Percentiles rank a stretch among this genome's conserved stretches.
These are phyloP conservation scores for Emydura subglobosa DNA, from an alignment of 2,113 vertebrate species.

Conservation along the genomic window DNA sequence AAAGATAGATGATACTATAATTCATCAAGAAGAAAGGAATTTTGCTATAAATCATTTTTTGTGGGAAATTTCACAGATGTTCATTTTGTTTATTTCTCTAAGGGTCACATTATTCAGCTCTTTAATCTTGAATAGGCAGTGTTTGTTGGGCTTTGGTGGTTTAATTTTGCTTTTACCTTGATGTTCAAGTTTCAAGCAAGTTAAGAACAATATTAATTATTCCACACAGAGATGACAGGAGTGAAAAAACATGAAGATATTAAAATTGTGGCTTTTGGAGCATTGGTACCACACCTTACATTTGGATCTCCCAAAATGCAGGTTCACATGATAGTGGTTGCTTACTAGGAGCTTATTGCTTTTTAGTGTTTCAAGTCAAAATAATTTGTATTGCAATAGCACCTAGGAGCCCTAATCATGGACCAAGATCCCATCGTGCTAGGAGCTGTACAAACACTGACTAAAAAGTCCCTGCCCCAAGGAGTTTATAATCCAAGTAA, in stretches of 20 bases:
- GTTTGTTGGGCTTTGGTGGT: neutral
- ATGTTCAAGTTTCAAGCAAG: neutral
- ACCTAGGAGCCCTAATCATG: neutral
- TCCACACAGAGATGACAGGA: neutral
- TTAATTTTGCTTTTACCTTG: neutral
- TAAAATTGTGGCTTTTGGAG: neutral
- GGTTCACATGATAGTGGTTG: neutral
- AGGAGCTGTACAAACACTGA: neutral
- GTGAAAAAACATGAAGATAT: accelerated
- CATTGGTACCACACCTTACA: neutral
- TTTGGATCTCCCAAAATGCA: neutral
- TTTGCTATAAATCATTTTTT: neutral
- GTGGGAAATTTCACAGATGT: neutral
- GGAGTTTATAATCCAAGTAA: neutral
- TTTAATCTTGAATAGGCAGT: neutral
- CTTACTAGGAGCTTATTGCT: neutral
- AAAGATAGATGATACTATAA: neutral
- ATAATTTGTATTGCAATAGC: neutral
- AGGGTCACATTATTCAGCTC: neutral
- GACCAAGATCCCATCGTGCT: neutral
- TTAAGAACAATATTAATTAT: neutral
- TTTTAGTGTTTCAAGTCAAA: neutral
- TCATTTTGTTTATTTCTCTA: neutral
- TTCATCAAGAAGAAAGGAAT: neutral
- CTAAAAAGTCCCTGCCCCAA: neutral